phyloP scores from a whole-genome alignment of 2,888 invertebrate genomes.

The Luffia ferchaultella region DNA sequence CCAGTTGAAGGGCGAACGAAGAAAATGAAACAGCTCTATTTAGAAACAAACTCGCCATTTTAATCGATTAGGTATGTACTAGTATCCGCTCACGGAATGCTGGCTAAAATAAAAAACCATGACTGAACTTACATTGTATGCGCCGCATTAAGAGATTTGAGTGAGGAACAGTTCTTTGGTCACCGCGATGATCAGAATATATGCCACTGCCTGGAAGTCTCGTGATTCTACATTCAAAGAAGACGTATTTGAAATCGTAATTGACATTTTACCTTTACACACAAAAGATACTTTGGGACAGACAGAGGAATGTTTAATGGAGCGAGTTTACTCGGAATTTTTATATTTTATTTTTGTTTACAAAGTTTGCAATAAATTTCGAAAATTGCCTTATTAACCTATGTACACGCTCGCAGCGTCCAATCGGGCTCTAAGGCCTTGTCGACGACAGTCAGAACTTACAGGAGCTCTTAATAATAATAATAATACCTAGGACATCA shows the following conservation, averaged over 20 bases:
- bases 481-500: too few species aligned
- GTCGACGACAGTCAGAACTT: too few species aligned
- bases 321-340: conserved; percentile 70
- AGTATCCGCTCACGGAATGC: conserved; percentile 81
- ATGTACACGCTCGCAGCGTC: too few species aligned
- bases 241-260: conserved; percentile 33
- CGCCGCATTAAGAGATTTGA: conserved; percentile 79
- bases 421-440: too few species aligned
- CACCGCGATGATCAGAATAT: conserved; percentile 77
- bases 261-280: conserved; percentile 44
- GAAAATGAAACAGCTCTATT: conserved; percentile 75
- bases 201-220: conserved; percentile 74
- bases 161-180: conserved; percentile 84
- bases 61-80: conserved; percentile 87
- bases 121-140: conserved; percentile 84
- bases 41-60: conserved; percentile 87
- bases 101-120: conserved; percentile 74
- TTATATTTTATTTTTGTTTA: too few species aligned
- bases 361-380: too few species aligned
- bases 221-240: conserved; percentile 17
- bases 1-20: conserved; percentile 51
- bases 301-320: conserved; percentile 74
- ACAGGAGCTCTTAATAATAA: too few species aligned
- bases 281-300: conserved; percentile 58
- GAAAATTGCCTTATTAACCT: too few species aligned